These are phyloP conservation scores for Gallinago solitaria DNA, from an alignment of 2,797 vertebrate genomes.

Conservation along the genomic window DNA sequence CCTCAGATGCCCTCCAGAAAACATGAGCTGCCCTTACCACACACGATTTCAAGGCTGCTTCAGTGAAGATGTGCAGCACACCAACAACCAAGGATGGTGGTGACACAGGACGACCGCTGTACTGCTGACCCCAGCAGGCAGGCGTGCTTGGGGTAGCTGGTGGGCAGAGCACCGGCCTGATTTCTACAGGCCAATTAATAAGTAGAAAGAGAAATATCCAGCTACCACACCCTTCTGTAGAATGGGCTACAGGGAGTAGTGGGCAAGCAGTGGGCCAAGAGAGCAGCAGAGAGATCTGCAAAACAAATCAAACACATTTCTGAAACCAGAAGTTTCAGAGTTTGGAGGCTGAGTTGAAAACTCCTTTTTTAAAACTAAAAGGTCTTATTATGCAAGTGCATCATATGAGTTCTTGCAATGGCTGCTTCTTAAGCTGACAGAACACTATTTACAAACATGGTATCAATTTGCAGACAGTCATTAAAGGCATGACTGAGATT, in stretches of 20 bases:
- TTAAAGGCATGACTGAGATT: neutral
- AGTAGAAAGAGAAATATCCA: neutral
- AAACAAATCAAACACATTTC: neutral
- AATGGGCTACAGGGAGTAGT: neutral
- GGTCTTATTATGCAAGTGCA: neutral
- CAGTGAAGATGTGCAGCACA: neutral
- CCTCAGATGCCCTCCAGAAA: neutral
- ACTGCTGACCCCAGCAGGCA: neutral
- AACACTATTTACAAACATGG: neutral
- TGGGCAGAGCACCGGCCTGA: neutral
- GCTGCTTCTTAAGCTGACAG: neutral
- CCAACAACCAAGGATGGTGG: neutral
- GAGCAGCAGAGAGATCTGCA: neutral
- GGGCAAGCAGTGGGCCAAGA: neutral
- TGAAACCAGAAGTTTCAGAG: neutral
- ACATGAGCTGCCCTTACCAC: fast-evolving
- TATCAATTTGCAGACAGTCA: neutral
- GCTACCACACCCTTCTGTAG: neutral
- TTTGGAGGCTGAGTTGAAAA: neutral
- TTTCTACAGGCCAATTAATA: neutral
- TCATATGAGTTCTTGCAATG: neutral
- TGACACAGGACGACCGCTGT: fast-evolving
- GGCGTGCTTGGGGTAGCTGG: neutral
- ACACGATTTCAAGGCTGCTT: neutral
- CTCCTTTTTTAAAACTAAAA: neutral